These are phyloP conservation scores for Ruditapes philippinarum DNA, from an alignment of 1,140 invertebrate genomes.

Conservation along the genomic window DNA sequence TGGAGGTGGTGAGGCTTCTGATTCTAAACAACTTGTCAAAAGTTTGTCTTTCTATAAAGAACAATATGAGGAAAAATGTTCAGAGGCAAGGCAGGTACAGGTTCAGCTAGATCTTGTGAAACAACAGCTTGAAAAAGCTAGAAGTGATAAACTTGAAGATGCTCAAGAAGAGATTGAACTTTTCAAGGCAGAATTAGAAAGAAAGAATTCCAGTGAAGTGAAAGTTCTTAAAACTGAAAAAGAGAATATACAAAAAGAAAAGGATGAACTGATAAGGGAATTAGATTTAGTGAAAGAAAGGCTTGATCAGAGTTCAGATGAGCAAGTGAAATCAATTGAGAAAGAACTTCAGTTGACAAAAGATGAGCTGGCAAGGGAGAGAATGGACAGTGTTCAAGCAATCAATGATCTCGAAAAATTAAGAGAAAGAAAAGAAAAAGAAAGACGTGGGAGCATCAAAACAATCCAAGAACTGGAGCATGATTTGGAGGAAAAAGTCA, in stretches of 20 bases:
- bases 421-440: constrained; percentile 52
- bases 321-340: constrained; percentile 32
- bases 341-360: constrained; percentile 32
- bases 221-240: constrained; percentile 58
- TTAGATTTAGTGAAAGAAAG: constrained; percentile 20
- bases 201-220: constrained; percentile 38
- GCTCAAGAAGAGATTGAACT: constrained; percentile 46
- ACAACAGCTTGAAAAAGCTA: constrained; percentile 58
- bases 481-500: constrained; percentile 37
- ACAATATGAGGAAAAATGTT: constrained; percentile 64
- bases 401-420: constrained; percentile 59
- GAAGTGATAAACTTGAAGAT: constrained; percentile 51
- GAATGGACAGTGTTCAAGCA: constrained; percentile 56
- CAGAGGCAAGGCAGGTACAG: constrained; percentile 49
- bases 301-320: constrained; percentile 29
- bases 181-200: constrained; percentile 39
- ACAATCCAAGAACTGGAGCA: constrained; percentile 52
- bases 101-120: constrained; percentile 44
- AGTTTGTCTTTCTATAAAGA: constrained; percentile 65
- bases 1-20: constrained; percentile 4
- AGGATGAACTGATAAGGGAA: constrained; percentile 51
- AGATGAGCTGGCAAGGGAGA: constrained; percentile 60
- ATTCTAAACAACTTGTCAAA: constrained; percentile 46
- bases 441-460: constrained; percentile 50
- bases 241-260: constrained; percentile 42